phyloP scores from a whole-genome alignment of 1,140 invertebrate species.

The Drosophila sechellia region DNA sequence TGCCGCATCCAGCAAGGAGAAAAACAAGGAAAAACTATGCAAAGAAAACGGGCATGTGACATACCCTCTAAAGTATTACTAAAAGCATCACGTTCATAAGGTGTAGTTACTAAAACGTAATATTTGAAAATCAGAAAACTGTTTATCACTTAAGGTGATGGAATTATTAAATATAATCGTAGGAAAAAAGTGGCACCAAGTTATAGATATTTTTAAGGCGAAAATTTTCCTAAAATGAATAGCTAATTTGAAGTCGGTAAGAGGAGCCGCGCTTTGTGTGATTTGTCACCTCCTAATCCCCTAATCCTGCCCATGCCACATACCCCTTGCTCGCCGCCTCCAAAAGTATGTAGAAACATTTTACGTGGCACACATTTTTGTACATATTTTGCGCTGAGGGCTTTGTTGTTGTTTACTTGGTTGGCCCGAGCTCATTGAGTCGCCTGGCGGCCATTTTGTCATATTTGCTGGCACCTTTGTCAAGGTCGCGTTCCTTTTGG shows the following conservation, averaged over 20 bases:
- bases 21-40: not conserved
- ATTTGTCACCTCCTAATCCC: not conserved
- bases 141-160: not conserved
- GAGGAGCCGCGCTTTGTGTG: no score
- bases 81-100: no score
- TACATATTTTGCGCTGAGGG: slow-evolving; percentile 16
- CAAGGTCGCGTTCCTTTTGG: slow-evolving; percentile 58
- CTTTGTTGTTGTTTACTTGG: slow-evolving; percentile 31
- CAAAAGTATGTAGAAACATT: slow-evolving; percentile 23
- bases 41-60: not conserved
- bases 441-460: slow-evolving; percentile 56
- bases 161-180: no score
- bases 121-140: not conserved
- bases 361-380: slow-evolving; percentile 22
- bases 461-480: slow-evolving; percentile 68
- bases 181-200: not conserved
- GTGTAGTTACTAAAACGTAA: no score
- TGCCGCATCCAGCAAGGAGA: slow-evolving; percentile 17
- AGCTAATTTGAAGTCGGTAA: not conserved
- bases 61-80: slow-evolving; percentile 9
- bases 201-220: not conserved
- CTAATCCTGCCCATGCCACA: not conserved
- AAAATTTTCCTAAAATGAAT: no score
- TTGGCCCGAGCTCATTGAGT: slow-evolving; percentile 54
- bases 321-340: not conserved